Conservation (phyloP, 1,140 invertebrate genomes). For the Drosophila hydei region DNA sequence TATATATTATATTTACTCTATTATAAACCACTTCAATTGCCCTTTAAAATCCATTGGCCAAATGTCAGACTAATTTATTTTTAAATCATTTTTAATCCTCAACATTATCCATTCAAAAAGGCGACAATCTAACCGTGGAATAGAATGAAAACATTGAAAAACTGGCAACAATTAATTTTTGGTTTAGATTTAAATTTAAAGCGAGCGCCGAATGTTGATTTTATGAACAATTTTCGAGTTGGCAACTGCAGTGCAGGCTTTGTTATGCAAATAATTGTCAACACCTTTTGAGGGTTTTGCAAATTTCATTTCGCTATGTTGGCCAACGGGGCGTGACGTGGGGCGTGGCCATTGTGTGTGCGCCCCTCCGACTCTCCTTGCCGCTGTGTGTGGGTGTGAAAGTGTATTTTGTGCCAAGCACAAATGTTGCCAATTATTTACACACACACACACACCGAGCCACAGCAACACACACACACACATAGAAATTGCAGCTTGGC, state of each 20-base stretch:
- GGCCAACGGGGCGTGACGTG: constrained; percentile 52
- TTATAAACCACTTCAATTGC: neutral
- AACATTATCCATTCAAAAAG: neutral
- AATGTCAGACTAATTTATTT: too few species aligned
- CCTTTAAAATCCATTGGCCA: too few species aligned
- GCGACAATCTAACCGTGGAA: neutral
- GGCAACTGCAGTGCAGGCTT: constrained; percentile 56
- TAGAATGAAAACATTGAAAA: too few species aligned
- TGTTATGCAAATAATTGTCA: constrained; percentile 78
- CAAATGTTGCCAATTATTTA: constrained; percentile 75
- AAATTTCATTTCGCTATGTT: constrained; percentile 69
- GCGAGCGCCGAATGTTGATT: constrained; percentile 11
- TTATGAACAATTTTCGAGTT: constrained; percentile 18
- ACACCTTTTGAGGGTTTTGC: constrained; percentile 73
- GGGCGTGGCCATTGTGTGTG: constrained; percentile 4
- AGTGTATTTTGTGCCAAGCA: constrained; percentile 53
- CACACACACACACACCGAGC: constrained; percentile 42
- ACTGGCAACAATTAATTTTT: constrained; percentile 13
- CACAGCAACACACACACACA: constrained; percentile 9
- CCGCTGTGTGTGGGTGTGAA: constrained; percentile 23
- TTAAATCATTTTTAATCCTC: too few species aligned
- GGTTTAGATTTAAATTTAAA: constrained; percentile 15
- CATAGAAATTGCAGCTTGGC: constrained; percentile 35
- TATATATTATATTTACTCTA: too few species aligned
- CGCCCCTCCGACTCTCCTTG: neutral